Conservation (phyloP, 2,113 vertebrate genomes). For the Malurus melanocephalus region DNA sequence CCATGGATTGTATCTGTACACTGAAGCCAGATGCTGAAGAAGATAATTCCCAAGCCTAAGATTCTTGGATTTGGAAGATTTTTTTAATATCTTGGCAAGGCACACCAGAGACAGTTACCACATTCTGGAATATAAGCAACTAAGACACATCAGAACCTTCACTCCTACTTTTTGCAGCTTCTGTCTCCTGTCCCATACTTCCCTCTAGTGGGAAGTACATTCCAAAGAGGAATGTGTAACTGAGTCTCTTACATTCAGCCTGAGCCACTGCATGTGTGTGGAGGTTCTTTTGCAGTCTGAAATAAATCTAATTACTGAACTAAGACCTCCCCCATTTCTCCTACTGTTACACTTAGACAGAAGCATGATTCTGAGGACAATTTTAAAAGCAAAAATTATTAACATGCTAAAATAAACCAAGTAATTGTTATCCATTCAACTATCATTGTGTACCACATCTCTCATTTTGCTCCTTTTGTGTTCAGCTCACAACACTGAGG, state of each 20-base stretch:
- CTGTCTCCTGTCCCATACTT: neutral
- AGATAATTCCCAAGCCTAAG: neutral
- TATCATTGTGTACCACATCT: neutral
- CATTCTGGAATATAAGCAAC: neutral
- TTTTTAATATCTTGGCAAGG: neutral
- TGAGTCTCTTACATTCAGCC: neutral
- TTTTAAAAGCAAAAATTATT: neutral
- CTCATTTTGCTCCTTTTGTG: neutral
- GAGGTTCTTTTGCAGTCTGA: neutral
- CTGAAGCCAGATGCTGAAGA: neutral
- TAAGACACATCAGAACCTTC: neutral
- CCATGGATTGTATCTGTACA: neutral
- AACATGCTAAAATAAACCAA: neutral
- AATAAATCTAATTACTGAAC: neutral
- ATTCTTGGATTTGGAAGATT: neutral
- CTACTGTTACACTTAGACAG: neutral
- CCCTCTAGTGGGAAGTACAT: constrained; percentile 39
- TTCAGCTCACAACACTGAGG: neutral
- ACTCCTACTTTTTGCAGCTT: neutral
- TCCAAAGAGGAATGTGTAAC: neutral
- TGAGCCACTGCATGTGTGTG: neutral
- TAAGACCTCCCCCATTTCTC: neutral
- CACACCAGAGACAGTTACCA: neutral
- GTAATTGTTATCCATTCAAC: neutral
- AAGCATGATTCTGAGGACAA: neutral